Evolutionary conservation across 2,888 invertebrate genomes (phyloP).

Genomic region (Bombyx huttoni): DNA sequence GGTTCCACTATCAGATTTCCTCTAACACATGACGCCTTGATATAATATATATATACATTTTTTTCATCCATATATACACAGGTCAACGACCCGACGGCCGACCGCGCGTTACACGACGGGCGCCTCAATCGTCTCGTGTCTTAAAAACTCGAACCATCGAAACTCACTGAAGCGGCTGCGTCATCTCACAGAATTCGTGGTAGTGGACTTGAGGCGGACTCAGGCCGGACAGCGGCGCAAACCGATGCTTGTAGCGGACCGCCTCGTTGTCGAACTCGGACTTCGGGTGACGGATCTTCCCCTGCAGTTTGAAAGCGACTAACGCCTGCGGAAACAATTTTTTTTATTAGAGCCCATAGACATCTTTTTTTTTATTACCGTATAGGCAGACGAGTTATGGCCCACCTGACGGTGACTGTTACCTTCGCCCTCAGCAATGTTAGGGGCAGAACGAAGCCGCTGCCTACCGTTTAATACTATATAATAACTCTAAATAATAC

Average conservation of each 20-base stretch:
- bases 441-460: too few relatives aligned
- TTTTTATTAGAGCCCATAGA: neutral
- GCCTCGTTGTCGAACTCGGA: slow-evolving; percentile 94
- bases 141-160: neutral
- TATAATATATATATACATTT: too few relatives aligned
- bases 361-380: too few relatives aligned
- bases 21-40: too few relatives aligned
- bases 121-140: neutral
- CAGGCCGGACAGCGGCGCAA: slow-evolving; percentile 89
- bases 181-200: slow-evolving; percentile 89
- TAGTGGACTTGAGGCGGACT: slow-evolving; percentile 94
- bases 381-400: too few relatives aligned
- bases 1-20: too few relatives aligned
- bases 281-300: slow-evolving; percentile 87
- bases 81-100: too few relatives aligned
- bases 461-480: too few relatives aligned
- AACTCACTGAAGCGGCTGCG: slow-evolving; percentile 75
- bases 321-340: slow-evolving; percentile 75
- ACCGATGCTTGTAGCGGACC: slow-evolving; percentile 94
- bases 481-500: too few relatives aligned
- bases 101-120: neutral
- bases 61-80: too few relatives aligned
- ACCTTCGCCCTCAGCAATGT: too few relatives aligned
- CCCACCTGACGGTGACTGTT: too few relatives aligned
- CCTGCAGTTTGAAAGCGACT: slow-evolving; percentile 89